A percentile compares a stretch with the other conserved stretches of the same genome.
These are phyloP conservation scores for Trichogramma pretiosum DNA, from an alignment of 1,140 invertebrate genomes.

Conservation along the genomic window DNA sequence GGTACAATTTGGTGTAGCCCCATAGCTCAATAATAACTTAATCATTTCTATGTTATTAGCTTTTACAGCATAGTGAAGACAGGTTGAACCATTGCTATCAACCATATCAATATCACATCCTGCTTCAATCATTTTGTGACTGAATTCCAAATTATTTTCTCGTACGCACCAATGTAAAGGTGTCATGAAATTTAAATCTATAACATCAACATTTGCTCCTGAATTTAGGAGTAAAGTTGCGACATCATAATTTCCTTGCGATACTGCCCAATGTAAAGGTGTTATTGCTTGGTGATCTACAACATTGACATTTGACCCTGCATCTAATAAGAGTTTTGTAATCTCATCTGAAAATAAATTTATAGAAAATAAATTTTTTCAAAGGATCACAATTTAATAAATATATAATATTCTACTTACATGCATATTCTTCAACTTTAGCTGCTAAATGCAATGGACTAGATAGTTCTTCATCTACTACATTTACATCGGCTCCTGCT, in stretches of 20 bases:
- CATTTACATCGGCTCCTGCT: constrained; percentile 5
- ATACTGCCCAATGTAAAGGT: constrained; percentile 5
- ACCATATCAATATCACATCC: constrained; percentile 3
- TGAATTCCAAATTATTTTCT: background rate
- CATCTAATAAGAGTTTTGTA: background rate
- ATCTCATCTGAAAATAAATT: background rate
- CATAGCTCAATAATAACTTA: background rate
- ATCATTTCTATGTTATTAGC: background rate
- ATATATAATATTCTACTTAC: background rate
- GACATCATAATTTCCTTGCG: background rate
- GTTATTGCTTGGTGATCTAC: constrained; percentile 1
- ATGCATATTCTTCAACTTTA: background rate
- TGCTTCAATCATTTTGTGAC: background rate
- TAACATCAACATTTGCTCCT: background rate
- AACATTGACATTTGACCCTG: background rate
- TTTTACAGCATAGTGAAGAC: constrained; percentile 4
- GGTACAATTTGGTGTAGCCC: constrained; percentile 8
- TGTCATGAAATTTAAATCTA: constrained; percentile 3
- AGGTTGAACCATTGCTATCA: background rate
- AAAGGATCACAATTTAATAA: background rate
- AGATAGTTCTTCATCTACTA: constrained; percentile 3
- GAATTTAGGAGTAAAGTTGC: background rate
- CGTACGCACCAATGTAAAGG: constrained; percentile 5
- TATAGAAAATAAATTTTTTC: background rate
- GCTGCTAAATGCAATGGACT: constrained; percentile 5